Base-by-base conservation (phyloP, 2,797 vertebrate species). In the Mallotus villosus region DNA sequence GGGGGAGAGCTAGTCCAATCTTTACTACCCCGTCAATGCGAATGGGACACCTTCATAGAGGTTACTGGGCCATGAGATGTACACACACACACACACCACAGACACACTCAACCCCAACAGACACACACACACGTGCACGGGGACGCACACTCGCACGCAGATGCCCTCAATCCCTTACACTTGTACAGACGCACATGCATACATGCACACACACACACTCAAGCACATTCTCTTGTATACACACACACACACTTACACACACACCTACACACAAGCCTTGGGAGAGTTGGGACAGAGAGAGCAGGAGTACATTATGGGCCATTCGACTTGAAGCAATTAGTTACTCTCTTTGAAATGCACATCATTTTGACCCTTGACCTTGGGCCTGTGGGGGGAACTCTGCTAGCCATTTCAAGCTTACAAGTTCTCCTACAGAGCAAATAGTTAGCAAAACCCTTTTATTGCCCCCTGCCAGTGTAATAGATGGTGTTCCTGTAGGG, bases 251-350 rank as follows among this genome's bases (percentile, higher is more conserved):
- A n/a, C n/a, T 27, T 27, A 70, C 34, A 62, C 34, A 49, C 68
- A 34, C 27, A 58, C 74, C 11, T 14, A 16, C 58, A 59, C 61
- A 37, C 61, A 63, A 34, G 12, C 2, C 58, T n/a, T 37, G 62
- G 32, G 62, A 37, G 62, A 37, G n/a, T 8, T 63, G 61, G 17
- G 32, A 2, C 51, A 25, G 75, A 29, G 55, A 75, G 78, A 84
- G 19, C 86, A 86, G 80, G 84, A 85, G 74, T 82, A 71, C 27
- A 71, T 83, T 74, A 79, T 80, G 83, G 84, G 85, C 78, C 72
- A 74, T 81, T 81, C 76, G 59, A 87, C 84, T 85, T 86, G 84
- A 84, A 86, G 70, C 76, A 81, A 84, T 89, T 61, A 85, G 87
- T 76, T 79, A 63, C 9, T 64, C 5, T 70, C 82, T 85, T 84